Evolutionary conservation across 2,113 vertebrate species (phyloP).

Genomic region (Dromas ardeola): DNA sequence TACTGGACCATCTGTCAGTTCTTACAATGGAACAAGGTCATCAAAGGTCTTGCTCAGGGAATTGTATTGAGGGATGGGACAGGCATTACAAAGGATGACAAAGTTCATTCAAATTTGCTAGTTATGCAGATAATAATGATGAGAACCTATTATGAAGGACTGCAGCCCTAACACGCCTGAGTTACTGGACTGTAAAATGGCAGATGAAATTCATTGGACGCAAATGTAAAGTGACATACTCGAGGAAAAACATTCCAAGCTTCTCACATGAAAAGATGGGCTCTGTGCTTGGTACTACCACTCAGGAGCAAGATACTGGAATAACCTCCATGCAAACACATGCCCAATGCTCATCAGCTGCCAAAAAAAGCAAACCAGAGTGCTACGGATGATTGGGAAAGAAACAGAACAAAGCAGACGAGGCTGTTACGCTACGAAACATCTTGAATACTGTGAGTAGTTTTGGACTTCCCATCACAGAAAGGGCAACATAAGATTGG

Average conservation of each 20-base stretch:
- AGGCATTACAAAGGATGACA: background rate
- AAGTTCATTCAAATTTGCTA: background rate
- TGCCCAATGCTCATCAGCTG: background rate
- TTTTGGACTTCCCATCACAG: background rate
- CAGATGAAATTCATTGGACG: background rate
- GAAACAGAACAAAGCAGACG: background rate
- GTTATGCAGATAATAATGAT: background rate
- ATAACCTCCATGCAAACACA: background rate
- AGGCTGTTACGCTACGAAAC: rapidly evolving
- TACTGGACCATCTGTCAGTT: background rate
- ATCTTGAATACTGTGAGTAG: background rate
- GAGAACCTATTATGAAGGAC: background rate
- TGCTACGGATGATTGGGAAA: background rate
- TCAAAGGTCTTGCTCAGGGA: background rate
- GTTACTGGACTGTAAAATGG: background rate
- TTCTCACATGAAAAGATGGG: background rate
- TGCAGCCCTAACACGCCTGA: background rate
- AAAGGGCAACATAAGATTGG: background rate
- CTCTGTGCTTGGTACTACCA: background rate
- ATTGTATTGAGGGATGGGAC: background rate
- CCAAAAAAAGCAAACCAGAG: background rate
- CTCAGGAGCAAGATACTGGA: background rate
- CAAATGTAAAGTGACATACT: background rate
- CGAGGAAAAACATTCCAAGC: background rate
- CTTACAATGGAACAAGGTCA: background rate